Conservation (phyloP, 2,113 vertebrate genomes). For the Phalacrocorax pelagicus region DNA sequence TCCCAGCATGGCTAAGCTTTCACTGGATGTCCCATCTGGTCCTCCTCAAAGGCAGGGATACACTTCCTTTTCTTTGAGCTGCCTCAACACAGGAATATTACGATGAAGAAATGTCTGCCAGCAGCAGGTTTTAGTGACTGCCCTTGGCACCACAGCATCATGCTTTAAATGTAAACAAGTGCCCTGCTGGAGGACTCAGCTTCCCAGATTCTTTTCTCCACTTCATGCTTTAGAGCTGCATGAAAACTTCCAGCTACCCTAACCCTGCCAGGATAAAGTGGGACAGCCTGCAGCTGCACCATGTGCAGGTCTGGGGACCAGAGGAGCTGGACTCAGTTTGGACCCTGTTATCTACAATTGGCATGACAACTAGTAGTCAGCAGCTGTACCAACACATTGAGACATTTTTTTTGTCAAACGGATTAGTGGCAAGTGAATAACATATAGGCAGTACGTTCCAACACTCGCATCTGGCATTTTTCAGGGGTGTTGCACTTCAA, state of each 20-base stretch:
- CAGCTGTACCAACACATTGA: not conserved
- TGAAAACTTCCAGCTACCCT: not conserved
- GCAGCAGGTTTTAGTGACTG: not conserved
- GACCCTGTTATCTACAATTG: not conserved
- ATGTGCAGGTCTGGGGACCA: not conserved
- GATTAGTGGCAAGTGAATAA: not conserved
- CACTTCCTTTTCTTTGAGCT: not conserved
- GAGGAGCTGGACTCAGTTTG: not conserved
- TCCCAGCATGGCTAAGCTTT: not conserved
- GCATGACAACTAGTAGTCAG: not conserved
- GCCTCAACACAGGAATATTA: not conserved
- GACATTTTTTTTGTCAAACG: not conserved
- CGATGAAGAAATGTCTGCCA: not conserved
- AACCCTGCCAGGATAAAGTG: not conserved
- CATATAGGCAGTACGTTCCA: not conserved
- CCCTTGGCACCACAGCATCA: not conserved
- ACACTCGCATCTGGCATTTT: conserved; percentile 34
- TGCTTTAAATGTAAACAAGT: not conserved
- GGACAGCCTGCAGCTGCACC: not conserved
- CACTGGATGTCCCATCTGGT: not conserved
- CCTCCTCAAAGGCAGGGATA: not conserved
- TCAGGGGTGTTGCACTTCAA: conserved; percentile 13
- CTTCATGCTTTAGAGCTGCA: not conserved
- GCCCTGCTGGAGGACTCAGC: not conserved
- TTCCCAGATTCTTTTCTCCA: not conserved